phyloP scores from a whole-genome alignment of 2,113 vertebrate species.

The Microcebus jonahi region DNA sequence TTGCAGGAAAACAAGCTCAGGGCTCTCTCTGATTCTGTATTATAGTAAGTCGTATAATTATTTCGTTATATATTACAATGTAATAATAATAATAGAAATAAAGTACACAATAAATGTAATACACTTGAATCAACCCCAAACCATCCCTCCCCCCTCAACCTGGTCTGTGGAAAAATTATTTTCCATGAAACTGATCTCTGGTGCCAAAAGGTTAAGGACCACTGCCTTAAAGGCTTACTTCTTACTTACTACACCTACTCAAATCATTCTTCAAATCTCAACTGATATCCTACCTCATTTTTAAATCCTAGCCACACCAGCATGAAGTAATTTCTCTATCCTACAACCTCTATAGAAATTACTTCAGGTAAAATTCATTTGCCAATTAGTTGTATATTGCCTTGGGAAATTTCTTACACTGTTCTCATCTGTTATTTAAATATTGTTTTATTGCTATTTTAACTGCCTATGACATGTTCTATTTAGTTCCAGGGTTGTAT shows the following conservation, averaged over 20 bases:
- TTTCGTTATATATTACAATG: too few species aligned
- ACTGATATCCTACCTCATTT: not conserved
- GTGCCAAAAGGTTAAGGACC: too few species aligned
- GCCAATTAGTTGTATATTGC: not conserved
- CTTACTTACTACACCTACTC: not conserved
- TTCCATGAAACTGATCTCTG: too few species aligned
- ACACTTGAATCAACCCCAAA: too few species aligned
- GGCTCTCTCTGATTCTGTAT: too few species aligned
- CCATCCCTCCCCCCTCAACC: too few species aligned
- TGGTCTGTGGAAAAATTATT: too few species aligned
- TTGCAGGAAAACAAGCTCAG: too few species aligned
- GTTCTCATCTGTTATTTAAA: not conserved
- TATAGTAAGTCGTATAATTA: too few species aligned
- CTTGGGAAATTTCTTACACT: not conserved
- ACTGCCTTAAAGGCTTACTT: not conserved
- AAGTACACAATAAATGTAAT: too few species aligned
- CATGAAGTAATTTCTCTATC: constrained; percentile 6
- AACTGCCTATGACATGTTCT: not conserved
- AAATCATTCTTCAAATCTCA: constrained; percentile 5
- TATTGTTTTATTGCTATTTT: not conserved
- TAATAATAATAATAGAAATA: too few species aligned
- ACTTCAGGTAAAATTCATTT: not conserved
- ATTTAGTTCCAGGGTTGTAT: not conserved
- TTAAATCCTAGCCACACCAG: not conserved
- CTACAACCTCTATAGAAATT: not conserved